Conservation (phyloP, 2,888 invertebrate species). For the Caenorhabditis drosophilae region DNA sequence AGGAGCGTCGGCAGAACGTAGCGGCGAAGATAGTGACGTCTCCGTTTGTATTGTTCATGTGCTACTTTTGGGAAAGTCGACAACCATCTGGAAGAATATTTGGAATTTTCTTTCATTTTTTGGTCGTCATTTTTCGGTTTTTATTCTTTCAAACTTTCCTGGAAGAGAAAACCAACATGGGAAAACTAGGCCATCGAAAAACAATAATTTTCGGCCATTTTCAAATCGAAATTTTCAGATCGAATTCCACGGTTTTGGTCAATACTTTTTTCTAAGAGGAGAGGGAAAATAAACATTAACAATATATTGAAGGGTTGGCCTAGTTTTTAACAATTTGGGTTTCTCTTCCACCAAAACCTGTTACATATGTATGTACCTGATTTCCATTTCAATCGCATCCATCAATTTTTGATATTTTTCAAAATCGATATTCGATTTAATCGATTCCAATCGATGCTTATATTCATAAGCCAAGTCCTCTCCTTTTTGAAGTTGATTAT, state of each 20-base stretch:
- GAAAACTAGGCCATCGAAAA: too few species aligned
- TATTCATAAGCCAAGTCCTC: conserved; percentile 36
- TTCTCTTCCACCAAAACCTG: too few species aligned
- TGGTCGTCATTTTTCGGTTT: conserved; percentile 11
- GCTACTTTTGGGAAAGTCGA: conserved; percentile 23
- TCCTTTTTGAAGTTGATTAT: conserved; percentile 32
- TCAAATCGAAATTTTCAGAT: too few species aligned
- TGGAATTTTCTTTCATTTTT: conserved; percentile 14
- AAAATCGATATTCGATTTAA: too few species aligned
- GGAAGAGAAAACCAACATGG: conserved; percentile 2
- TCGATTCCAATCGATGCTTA: conserved; percentile 24
- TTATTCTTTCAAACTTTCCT: conserved; percentile 22
- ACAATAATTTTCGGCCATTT: too few species aligned
- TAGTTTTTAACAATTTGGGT: too few species aligned
- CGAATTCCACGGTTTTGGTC: too few species aligned
- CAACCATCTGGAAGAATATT: too few species aligned
- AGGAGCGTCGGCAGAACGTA: conserved; percentile 29
- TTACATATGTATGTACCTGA: too few species aligned
- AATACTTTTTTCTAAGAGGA: too few species aligned
- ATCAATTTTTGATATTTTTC: background rate
- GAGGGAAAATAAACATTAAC: too few species aligned
- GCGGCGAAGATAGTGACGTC: conserved; percentile 15
- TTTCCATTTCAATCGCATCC: background rate
- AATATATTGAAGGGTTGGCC: too few species aligned
- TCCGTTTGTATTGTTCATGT: conserved; percentile 7